Base-by-base conservation (phyloP, 1,140 invertebrate genomes). In the Ips nitidus region DNA sequence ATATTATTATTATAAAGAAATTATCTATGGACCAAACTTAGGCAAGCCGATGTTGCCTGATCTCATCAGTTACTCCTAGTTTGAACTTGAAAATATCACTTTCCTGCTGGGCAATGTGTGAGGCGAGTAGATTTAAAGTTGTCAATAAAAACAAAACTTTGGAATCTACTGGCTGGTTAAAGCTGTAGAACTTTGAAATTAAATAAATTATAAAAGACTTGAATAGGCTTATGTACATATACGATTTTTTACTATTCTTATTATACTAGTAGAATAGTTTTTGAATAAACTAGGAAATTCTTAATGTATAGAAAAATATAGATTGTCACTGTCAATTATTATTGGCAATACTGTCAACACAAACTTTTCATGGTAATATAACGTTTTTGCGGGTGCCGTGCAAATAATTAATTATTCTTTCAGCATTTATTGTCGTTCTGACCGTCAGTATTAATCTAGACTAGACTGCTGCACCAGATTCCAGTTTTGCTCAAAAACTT, bases 11-110 rank as follows among this genome's bases (percentile, higher is more conserved):
- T 56, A 56, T 56, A 36, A 56, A 56, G 38, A 37, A 36, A 66
- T 60, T 66, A 57, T 71, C 62, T 71, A 68, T 69, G 73, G 73
- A 74, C 73, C 73, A 74, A 74, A 70, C 55, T 67, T 41, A 41
- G 59, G 59, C 42, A 61, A 73, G 60, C 50, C 47, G 43, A 38
- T 60, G 53, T 68, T 69, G 52, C 55, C 45, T 37, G 71, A 72
- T 72, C 71, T 72, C 71, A 57, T 57, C 2, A 52, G 38, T 39
- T 50, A 37, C 22, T 22, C 22, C 22, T 22, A 22, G 22, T 22
- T 22, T 22, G 22, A 22, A 22, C 22, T 22, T 22, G 22, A 22
- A 22, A 22, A 22, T 22, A 22, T 22, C 22, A 22, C 22, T 22
- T 22, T 22, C 22, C 22, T 22, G 22, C 22, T 22, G 22, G 56